Conservation (phyloP, 1,140 invertebrate genomes). For the Leptopilina clavipes region DNA sequence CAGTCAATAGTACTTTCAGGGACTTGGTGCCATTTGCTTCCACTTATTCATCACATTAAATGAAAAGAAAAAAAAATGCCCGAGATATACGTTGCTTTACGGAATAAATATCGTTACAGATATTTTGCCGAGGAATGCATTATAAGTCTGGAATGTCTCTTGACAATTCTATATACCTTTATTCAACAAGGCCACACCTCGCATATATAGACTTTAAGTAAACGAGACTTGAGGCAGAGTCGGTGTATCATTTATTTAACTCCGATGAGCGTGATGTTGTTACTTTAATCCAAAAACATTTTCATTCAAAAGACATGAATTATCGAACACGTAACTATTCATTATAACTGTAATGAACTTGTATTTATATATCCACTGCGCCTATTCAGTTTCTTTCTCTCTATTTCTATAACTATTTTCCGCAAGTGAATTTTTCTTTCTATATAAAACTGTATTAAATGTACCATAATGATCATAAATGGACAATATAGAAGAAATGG, state of each 20-base stretch:
- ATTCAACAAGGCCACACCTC: slow-evolving; percentile 27
- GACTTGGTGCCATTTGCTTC: too few species aligned
- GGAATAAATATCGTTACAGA: not conserved
- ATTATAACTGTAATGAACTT: slow-evolving; percentile 1
- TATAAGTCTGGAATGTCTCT: not conserved
- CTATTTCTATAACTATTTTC: too few species aligned
- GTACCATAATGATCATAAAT: too few species aligned
- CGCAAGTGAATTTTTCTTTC: too few species aligned
- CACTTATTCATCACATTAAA: too few species aligned
- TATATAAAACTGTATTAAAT: too few species aligned
- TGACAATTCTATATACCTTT: slow-evolving; percentile 29
- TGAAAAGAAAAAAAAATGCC: too few species aligned
- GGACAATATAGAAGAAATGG: too few species aligned
- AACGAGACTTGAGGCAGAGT: slow-evolving; percentile 4
- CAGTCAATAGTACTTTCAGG: too few species aligned
- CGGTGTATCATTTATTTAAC: slow-evolving; percentile 9
- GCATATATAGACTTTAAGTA: slow-evolving; percentile 1
- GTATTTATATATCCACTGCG: not conserved
- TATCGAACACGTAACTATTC: not conserved
- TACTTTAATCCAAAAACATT: not conserved
- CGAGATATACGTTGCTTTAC: not conserved
- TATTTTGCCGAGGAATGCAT: slow-evolving; percentile 18
- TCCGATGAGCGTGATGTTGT: not conserved
- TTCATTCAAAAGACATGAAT: slow-evolving; percentile 1
- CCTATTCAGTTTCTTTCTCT: not conserved